Base-by-base conservation (phyloP, 2,113 vertebrate species). In the Paracanthobrama guichenoti region DNA sequence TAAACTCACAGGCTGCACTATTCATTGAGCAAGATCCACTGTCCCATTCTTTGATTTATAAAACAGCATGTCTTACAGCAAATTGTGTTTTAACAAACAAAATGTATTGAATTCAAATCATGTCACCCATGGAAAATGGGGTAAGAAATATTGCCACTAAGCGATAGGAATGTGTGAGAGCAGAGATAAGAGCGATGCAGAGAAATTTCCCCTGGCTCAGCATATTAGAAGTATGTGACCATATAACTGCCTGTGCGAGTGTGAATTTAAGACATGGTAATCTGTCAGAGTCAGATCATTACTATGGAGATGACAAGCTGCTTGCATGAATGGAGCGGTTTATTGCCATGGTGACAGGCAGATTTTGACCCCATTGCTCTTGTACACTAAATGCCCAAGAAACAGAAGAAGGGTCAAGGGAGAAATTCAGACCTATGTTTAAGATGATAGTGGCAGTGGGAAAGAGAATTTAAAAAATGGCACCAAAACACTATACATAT, bases 341-440 rank as follows among this genome's bases (percentile, higher is more conserved):
- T 74, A 83, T 80, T 72, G 57, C 76, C 77, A 71, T 74, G 31
- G 75, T 48, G 67, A 64, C 69, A 81, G 69, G 62, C 55, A 71
- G 53, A 89, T 84, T 79, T 81, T 86, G 81, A 87, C 84, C 84
- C 74, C n/a, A 28, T 71, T 79, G 79, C 78, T 73, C 50, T 39
- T 22, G 59, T 24, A 57, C 77, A 79, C 44, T 86, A 44, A 86
- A 78, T 42, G n/a, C 42, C 55, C 42, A 35, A 24, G 12, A 57
- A 73, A 67, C 48, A 84, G 28, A 66, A 8, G 67, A 76, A 81
- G 72, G 86, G 55, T 89, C 75, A 87, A 74, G 44, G 81, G 39
- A 48, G 60, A 55, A 67, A 69, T 74, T 72, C 35, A 13, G 81
- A 44, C 20, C 31, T 71, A 11, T 59, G 20, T 83, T 22, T 39